phyloP scores from a whole-genome alignment of 1,140 invertebrate genomes.

The Atopsyche davidsoni region DNA sequence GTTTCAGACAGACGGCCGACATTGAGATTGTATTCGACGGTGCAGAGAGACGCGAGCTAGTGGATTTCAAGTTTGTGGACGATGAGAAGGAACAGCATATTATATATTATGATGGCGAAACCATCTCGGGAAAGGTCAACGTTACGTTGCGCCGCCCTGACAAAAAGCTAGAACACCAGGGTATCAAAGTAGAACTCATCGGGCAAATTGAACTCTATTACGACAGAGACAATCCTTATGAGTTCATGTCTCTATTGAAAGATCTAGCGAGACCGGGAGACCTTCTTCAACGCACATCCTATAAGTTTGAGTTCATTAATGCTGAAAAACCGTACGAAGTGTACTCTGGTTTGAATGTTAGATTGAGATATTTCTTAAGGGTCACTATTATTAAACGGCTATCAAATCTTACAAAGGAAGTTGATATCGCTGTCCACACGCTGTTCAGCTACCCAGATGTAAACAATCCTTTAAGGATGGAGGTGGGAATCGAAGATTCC shows the following conservation, averaged over 20 bases:
- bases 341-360: constrained; percentile 94
- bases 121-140: constrained; percentile 95
- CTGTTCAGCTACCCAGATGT: constrained; percentile 97
- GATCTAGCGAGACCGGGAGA: constrained; percentile 95
- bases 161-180: constrained; percentile 95
- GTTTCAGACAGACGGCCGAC: constrained; percentile 98
- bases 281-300: constrained; percentile 87
- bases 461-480: constrained; percentile 96
- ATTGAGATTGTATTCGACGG: constrained; percentile 96
- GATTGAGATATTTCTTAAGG: constrained; percentile 90
- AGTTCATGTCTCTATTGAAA: constrained; percentile 94
- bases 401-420: constrained; percentile 93
- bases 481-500: constrained; percentile 96
- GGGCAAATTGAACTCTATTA: constrained; percentile 99
- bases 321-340: constrained; percentile 99
- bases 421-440: constrained; percentile 96
- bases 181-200: constrained; percentile 99
- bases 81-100: constrained; percentile 93
- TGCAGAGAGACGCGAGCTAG: constrained; percentile 84
- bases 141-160: constrained; percentile 92
- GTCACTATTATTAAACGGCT: constrained; percentile 91
- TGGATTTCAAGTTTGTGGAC: constrained; percentile 95
- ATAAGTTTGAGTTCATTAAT: constrained; percentile 94
- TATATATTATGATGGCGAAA: constrained; percentile 98
- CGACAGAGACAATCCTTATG: constrained; percentile 97